Conservation (phyloP, 2,888 invertebrate species). For the Helobdella robusta region DNA sequence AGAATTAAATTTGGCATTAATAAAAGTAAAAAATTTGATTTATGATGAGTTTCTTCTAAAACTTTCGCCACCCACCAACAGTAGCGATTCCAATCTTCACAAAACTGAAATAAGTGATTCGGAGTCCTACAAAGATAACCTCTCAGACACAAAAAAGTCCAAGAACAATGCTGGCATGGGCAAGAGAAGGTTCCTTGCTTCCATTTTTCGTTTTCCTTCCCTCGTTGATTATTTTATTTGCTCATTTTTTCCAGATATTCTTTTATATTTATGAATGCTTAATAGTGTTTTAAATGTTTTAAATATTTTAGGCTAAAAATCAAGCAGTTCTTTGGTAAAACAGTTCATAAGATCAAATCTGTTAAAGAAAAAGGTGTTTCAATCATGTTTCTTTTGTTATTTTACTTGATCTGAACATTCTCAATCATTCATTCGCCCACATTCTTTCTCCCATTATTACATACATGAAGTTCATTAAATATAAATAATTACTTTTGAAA, state of each 20-base stretch:
- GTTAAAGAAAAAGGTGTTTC: slow-evolving; percentile 67
- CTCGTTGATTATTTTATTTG: neutral
- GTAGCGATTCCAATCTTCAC: slow-evolving; percentile 25
- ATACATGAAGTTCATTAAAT: no score
- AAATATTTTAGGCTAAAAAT: slow-evolving; percentile 38
- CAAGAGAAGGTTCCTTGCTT: slow-evolving; percentile 4
- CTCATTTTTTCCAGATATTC: neutral
- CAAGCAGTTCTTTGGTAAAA: slow-evolving; percentile 63
- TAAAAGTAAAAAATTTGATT: no score
- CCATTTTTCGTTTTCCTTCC: neutral
- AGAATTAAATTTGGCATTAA: no score
- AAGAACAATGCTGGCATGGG: no score
- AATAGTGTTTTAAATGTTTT: neutral
- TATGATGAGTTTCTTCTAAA: no score
- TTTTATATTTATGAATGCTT: slow-evolving; percentile 9
- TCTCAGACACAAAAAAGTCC: slow-evolving; percentile 4
- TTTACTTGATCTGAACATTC: neutral
- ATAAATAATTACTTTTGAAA: no score
- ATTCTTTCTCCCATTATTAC: no score
- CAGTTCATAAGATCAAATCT: slow-evolving; percentile 79
- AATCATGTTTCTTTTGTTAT: neutral
- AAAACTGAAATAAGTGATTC: slow-evolving; percentile 20
- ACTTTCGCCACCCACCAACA: no score
- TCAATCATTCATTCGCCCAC: no score
- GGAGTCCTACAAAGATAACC: slow-evolving; percentile 3